These are phyloP conservation scores for Chamaea fasciata DNA, from an alignment of 2,113 vertebrate species.

Conservation along the genomic window DNA sequence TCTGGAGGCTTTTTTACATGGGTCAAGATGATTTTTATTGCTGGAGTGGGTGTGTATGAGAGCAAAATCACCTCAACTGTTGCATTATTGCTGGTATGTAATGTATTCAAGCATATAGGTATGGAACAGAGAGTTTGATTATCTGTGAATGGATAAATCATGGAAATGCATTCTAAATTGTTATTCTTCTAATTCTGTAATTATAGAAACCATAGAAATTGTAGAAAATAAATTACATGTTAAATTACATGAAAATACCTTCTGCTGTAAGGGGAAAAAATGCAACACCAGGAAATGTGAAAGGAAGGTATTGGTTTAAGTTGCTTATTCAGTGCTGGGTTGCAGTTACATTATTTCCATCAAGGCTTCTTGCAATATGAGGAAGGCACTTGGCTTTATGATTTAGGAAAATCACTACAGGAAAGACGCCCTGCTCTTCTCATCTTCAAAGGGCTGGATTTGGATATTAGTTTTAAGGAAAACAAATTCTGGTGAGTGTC, in stretches of 20 bases:
- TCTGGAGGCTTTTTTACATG: background rate
- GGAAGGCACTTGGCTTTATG: background rate
- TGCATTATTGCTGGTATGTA: background rate
- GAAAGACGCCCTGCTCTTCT: background rate
- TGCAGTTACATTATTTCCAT: background rate
- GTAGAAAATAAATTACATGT: background rate
- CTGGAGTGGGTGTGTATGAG: background rate
- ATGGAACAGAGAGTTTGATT: background rate
- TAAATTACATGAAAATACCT: background rate
- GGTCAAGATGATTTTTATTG: background rate
- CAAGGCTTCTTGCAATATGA: background rate
- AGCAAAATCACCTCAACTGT: background rate
- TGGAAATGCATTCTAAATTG: background rate
- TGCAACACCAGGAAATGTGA: background rate
- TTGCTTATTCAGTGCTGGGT: background rate
- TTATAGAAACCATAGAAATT: background rate
- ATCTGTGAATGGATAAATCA: background rate
- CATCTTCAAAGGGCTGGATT: slow-evolving; percentile 42
- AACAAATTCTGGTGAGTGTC: background rate
- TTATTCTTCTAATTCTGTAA: background rate
- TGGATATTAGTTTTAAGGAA: background rate
- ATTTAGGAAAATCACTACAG: background rate
- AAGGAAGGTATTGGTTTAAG: background rate
- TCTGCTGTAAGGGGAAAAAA: background rate
- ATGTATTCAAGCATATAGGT: background rate